Base-by-base conservation (phyloP, 2,797 vertebrate genomes). In the Arremon brunneinucha region DNA sequence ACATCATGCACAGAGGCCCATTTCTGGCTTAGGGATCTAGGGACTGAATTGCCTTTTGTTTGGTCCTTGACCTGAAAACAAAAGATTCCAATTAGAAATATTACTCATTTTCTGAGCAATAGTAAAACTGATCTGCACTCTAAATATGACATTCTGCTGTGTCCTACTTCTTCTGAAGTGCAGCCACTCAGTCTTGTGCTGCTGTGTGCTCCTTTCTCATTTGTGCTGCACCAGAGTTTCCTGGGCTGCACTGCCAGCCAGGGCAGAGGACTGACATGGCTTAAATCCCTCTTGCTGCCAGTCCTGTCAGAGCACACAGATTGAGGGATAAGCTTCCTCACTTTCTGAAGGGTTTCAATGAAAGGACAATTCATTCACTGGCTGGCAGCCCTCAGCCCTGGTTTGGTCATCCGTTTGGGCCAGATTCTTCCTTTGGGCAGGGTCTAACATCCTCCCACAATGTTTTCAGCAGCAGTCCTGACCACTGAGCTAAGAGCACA, bases 401-500 rank as follows among this genome's bases (percentile, higher is more conserved):
- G 14, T 87, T 90, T 85, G 60, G 34, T 89, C 68, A 92, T 60
- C 41, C 2, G 2, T 59, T 92, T 82, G 64, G 64, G 90, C 60
- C 78, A 83, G 52, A 89, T 82, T 89, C 53, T 63, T 30, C 56
- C 67, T 46, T 84, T 83, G 53, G 63, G 24, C 41, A 77, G 6
- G 18, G 50, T 32, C 64, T 80, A 74, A 46, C 0, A 0, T 55
- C 41, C 26, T 83, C 28, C 46, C 30, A 75, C 60, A 84, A 72
- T 57, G 69, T 16, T 57, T 90, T 89, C 89, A 75, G 67, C 67
- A 41, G 72, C 47, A 72, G 39, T 60, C 41, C 43, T 74, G 72
- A 52, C 68, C 57, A 79, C 41, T 75, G 75, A 91, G 71, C 69
- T 90, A 91, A 94, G 44, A 87, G 79, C 47, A 95, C 78, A 85